Base-by-base conservation (phyloP, 2,888 invertebrate species). In the Diploptera punctata region DNA sequence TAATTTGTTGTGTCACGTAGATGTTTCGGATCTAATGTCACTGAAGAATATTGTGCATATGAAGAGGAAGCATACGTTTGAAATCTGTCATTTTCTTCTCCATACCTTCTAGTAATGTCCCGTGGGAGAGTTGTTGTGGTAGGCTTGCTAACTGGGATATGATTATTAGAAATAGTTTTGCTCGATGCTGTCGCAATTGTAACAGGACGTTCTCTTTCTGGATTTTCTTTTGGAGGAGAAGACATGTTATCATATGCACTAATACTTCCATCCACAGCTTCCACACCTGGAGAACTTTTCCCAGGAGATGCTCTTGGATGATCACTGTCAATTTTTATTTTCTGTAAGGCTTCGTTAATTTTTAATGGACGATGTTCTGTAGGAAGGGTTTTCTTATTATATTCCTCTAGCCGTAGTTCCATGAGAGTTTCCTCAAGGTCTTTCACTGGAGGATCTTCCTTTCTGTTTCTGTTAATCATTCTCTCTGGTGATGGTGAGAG, bases 351-450 rank as follows among this genome's bases (percentile, higher is more conserved):
- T 78, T 88, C 87, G 76, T 84, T 86, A 0, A 86, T 84, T 77
- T 87, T 87, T 21, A 86, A 83, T 19, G 86, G 86, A 74, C 52
- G 60, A 57, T 57, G 69, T 44, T 74, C 72, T 33, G 31, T 5
- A 16, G 70, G 68, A 19, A 43, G 26, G 5, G 44, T 21, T 62
- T 74, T 74, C 16, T 62, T 67, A 24, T 72, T 44, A 33, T 47
- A 70, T 54, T 82, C 83, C 79, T 85, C 86, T 4, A 88, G 79
- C 71, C 84, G 84, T 62, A 89, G 77, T 29, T 85, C 86, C 78
- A 86, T 86, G 7, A 89, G 77, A 0, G 86, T 86, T 68, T 88
- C 88, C 77, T 89, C 89, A 65, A 89, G 77, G 75, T 87, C 87
- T 2, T 87, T 81, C 0, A 86, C 84, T 0, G 86, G 44, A 52